Evolutionary conservation across 2,888 invertebrate genomes (phyloP), one percentile per base, ranked within the genome.

Genomic region (Caenorhabditis becei): DNA sequence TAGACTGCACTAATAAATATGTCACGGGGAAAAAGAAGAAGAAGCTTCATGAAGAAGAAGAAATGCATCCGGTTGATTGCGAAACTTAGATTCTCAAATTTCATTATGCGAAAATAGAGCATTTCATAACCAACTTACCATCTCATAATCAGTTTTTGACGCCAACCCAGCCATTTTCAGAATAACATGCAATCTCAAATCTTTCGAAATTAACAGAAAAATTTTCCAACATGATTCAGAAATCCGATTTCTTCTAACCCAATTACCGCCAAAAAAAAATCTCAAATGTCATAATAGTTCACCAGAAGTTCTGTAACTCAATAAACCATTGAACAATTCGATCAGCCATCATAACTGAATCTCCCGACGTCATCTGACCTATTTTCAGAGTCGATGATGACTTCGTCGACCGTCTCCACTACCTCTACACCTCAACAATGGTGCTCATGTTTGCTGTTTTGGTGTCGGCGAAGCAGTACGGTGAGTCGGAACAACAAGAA

Each of bases 391-490:
- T 85, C 8, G 91, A 91, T 77, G 91, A 91, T 83, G 89, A 91
- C 65, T 86, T 89, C 58, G 89, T 91, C 32, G 91, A 91, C 78
- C 88, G 91, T 0, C 83, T 91, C 26, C 89, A 90, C 74, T 91
- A 90, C 77, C 83, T 91, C 62, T 91, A 91, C 78, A 91, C 90
- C 20, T 88, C 90, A n/a, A 90, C 89, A 16, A 75, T 90, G 78
- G 83, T 90, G 14, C 83, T 91, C 58, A 91, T 91, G 89, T 91
- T 92, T 87, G 92, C 93, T 69, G 91, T 93, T 77, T 91, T 93
- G 77, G 92, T 92, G 77, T 92, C 92, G 72, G 92, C 92, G 61
- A 92, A 92, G 83, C 92, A 93, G 87, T 90, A 90, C 80, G 90
- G 90, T 89, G 80, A 49, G 83, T 74, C n/a, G 1, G 47, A 32